These are phyloP conservation scores for Diaphora mendica DNA, from an alignment of 2,888 invertebrate species.

Conservation along the genomic window DNA sequence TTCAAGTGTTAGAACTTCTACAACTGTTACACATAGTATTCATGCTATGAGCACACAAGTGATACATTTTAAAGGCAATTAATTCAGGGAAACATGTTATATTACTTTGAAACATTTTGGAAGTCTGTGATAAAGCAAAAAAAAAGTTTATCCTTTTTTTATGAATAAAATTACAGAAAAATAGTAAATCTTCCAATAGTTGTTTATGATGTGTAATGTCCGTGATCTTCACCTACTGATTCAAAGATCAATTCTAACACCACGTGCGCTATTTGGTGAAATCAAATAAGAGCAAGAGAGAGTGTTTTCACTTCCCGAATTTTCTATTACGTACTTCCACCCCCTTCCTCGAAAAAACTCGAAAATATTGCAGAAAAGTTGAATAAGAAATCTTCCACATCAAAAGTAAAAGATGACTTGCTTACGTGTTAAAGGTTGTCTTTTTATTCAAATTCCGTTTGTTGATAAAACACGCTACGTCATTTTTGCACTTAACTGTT, in stretches of 20 bases:
- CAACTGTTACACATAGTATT: slow-evolving; percentile 12
- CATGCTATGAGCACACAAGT: background rate
- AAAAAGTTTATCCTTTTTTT: background rate
- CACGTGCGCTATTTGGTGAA: background rate
- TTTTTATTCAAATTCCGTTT: slow-evolving; percentile 10
- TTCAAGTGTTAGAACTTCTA: slow-evolving; percentile 37
- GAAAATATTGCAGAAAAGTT: background rate
- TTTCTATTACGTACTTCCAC: background rate
- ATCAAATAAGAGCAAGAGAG: background rate
- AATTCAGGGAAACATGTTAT: background rate
- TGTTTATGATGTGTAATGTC: background rate
- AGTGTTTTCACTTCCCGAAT: background rate
- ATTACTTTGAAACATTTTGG: background rate
- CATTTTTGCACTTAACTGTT: slow-evolving; percentile 35
- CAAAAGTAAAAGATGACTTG: background rate
- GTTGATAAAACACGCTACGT: slow-evolving; percentile 9
- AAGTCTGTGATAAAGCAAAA: background rate
- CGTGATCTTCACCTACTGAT: background rate
- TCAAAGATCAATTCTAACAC: background rate
- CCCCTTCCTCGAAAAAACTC: background rate
- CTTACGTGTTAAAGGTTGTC: background rate
- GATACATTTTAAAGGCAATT: background rate
- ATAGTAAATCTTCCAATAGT: too few relatives aligned
- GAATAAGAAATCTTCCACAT: background rate
- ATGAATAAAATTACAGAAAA: too few relatives aligned